These are phyloP conservation scores for Matsumyia berberina DNA, from an alignment of 2,888 invertebrate species.

Conservation along the genomic window DNA sequence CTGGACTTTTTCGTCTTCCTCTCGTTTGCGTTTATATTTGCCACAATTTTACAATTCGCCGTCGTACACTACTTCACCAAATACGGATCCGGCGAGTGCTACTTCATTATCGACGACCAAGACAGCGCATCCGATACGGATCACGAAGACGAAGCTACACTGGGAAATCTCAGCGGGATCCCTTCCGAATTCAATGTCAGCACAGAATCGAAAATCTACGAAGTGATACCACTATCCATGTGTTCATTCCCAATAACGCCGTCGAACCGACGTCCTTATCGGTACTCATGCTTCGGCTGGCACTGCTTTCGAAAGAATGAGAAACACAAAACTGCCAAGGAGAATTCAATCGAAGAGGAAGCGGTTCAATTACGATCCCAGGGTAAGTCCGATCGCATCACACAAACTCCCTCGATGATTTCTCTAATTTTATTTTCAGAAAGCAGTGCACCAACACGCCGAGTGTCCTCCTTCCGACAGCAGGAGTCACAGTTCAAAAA, in stretches of 20 bases:
- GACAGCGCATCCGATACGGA: constrained; percentile 87
- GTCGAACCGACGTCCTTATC: constrained; percentile 74
- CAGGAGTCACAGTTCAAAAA: constrained; percentile 82
- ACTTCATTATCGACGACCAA: constrained; percentile 87
- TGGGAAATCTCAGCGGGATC: constrained; percentile 75
- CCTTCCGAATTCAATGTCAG: constrained; percentile 81
- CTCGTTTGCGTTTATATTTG: constrained; percentile 92
- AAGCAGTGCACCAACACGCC: constrained; percentile 70
- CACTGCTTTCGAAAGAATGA: constrained; percentile 77
- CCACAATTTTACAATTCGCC: constrained; percentile 92
- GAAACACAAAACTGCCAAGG: constrained; percentile 78
- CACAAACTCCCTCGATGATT: neutral
- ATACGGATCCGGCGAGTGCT: constrained; percentile 91
- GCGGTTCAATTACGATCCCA: constrained; percentile 81
- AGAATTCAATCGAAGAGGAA: constrained; percentile 80
- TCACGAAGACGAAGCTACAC: constrained; percentile 83
- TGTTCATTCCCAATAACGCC: constrained; percentile 85
- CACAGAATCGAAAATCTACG: constrained; percentile 84
- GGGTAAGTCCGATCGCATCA: constrained; percentile 66
- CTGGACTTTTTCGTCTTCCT: constrained; percentile 93
- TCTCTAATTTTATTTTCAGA: constrained; percentile 37
- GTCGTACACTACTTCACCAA: constrained; percentile 95
- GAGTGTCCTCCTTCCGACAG: constrained; percentile 81
- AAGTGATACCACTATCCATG: constrained; percentile 88
- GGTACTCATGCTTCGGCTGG: constrained; percentile 79